Percentiles rank a stretch among this genome's conserved stretches.
Conservation (phyloP, 2,888 invertebrate species). For the Drosophila anceps region DNA sequence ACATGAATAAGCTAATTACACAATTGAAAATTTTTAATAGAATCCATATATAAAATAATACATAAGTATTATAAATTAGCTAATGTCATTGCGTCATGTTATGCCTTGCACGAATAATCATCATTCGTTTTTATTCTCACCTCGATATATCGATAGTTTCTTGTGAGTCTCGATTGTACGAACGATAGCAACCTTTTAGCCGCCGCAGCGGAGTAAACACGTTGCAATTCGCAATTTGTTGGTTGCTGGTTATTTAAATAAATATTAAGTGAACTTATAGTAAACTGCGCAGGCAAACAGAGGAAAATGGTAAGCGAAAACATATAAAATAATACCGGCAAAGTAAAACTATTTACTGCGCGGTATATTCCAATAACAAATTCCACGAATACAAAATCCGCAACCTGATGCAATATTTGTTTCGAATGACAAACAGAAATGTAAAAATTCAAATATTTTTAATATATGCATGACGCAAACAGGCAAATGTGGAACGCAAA, state of each 20-base stretch:
- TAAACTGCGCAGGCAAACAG: slow-evolving; percentile 1
- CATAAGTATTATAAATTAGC: not conserved
- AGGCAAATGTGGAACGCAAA: slow-evolving; percentile 89
- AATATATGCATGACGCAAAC: slow-evolving; percentile 11
- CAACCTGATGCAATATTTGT: slow-evolving; percentile 65
- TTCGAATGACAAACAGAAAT: not conserved
- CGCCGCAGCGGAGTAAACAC: slow-evolving; percentile 62
- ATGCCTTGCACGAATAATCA: not conserved
- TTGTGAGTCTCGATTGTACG: slow-evolving; percentile 2
- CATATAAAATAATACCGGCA: not conserved
- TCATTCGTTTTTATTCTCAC: not conserved
- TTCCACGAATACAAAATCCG: not conserved
- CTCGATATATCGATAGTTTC: slow-evolving; percentile 34
- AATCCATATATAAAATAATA: not conserved
- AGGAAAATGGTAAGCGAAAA: slow-evolving; percentile 40
- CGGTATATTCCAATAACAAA: not conserved
- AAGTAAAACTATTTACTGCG: not conserved
- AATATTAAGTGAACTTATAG: slow-evolving; percentile 24
- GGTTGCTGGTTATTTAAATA: slow-evolving; percentile 5
- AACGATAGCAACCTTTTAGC: slow-evolving; percentile 35
- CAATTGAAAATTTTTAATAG: not conserved
- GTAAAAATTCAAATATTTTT: not conserved
- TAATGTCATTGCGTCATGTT: not conserved
- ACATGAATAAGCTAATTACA: not conserved
- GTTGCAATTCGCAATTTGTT: slow-evolving; percentile 62